Evolutionary conservation across 2,888 invertebrate species (phyloP).

Genomic region (Junonia oenone): DNA sequence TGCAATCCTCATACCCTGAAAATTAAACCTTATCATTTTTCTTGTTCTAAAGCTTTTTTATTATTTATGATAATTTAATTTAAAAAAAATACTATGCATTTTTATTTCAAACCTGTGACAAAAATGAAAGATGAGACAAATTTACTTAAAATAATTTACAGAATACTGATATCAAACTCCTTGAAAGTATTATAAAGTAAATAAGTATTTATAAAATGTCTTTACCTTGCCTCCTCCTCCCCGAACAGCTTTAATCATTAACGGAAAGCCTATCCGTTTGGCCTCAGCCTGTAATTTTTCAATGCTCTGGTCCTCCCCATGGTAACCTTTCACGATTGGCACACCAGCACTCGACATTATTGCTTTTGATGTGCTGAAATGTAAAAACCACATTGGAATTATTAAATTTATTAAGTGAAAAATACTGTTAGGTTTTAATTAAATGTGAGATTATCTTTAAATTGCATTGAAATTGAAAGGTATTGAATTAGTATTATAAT

Average conservation of each 20-base stretch:
- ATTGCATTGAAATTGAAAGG: too few relatives aligned
- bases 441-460: too few relatives aligned
- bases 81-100: too few relatives aligned
- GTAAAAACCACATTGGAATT: background rate
- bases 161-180: too few relatives aligned
- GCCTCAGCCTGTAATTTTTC: constrained; percentile 88
- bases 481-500: too few relatives aligned
- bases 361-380: constrained; percentile 89
- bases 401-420: background rate
- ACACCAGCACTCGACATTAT: constrained; percentile 95
- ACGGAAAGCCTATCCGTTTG: constrained; percentile 92
- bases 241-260: constrained; percentile 99
- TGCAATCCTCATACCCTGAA: constrained; percentile 97
- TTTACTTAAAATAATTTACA: too few relatives aligned
- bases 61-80: constrained; percentile 43
- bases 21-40: background rate
- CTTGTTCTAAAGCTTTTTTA: background rate
- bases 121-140: too few relatives aligned
- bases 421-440: background rate
- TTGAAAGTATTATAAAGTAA: too few relatives aligned
- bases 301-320: constrained; percentile 92
- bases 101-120: too few relatives aligned
- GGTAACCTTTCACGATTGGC: constrained; percentile 94
- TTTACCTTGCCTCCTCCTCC: constrained; percentile 83
- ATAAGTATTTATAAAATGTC: too few relatives aligned